These are phyloP conservation scores for Nyctereutes procyonoides DNA, from an alignment of 2,113 vertebrate species.

Conservation along the genomic window DNA sequence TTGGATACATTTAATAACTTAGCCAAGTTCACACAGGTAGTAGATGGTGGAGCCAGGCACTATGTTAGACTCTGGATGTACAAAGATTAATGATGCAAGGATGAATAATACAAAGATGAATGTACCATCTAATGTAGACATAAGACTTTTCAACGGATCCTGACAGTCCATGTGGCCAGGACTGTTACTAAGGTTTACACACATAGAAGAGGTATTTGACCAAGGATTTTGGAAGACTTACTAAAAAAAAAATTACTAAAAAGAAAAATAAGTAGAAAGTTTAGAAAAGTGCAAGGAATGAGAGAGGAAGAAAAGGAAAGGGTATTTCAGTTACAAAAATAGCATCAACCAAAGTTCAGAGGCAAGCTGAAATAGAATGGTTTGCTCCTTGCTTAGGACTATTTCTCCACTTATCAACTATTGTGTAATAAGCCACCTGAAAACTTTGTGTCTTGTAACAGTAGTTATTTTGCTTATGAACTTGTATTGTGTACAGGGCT, in stretches of 20 bases:
- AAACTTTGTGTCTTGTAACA: neutral
- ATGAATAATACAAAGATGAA: constrained; percentile 25
- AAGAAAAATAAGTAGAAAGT: neutral
- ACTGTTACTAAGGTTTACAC: neutral
- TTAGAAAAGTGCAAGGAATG: neutral
- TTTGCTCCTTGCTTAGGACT: neutral
- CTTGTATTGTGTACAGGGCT: neutral
- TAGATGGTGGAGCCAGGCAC: constrained; percentile 46
- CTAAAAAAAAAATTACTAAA: neutral
- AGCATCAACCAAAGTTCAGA: constrained; percentile 23
- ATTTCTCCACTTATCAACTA: neutral
- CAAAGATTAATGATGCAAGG: neutral
- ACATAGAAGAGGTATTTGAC: neutral
- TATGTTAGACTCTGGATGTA: neutral
- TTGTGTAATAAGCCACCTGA: neutral
- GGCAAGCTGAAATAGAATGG: neutral
- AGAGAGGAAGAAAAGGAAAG: neutral
- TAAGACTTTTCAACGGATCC: neutral
- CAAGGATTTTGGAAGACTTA: neutral
- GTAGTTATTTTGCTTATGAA: neutral
- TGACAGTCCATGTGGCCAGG: neutral
- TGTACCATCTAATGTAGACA: neutral
- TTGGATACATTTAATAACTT: constrained; percentile 27
- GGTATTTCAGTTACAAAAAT: neutral
- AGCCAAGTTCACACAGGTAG: neutral